Conservation (phyloP, 2,888 invertebrate genomes). For the Celastrina argiolus region DNA sequence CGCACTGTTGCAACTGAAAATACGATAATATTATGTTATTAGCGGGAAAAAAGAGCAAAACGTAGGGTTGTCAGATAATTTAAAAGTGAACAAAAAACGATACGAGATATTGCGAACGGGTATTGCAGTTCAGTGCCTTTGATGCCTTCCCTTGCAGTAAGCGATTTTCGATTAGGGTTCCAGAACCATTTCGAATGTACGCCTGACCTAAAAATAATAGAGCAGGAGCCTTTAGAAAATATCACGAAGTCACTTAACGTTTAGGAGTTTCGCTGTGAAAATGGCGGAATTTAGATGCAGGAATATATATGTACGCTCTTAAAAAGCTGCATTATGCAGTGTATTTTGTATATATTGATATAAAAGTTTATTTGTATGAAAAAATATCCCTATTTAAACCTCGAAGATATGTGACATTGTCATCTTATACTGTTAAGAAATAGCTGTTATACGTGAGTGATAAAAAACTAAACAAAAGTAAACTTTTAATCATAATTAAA, state of each 20-base stretch:
- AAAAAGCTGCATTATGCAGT: background rate
- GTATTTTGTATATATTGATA: background rate
- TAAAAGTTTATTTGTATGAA: background rate
- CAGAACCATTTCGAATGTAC: slow-evolving; percentile 16
- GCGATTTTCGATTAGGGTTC: slow-evolving; percentile 45
- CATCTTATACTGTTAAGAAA: too few relatives aligned
- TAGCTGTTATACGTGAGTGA: too few relatives aligned
- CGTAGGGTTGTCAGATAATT: slow-evolving; percentile 38
- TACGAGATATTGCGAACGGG: slow-evolving; percentile 25
- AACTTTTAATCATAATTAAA: slow-evolving; percentile 5
- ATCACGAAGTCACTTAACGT: slow-evolving; percentile 7
- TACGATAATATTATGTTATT: slow-evolving; percentile 33
- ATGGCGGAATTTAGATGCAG: background rate
- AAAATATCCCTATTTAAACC: too few relatives aligned
- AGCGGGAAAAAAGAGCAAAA: slow-evolving; percentile 36
- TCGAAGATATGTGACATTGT: too few relatives aligned
- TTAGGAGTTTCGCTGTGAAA: background rate
- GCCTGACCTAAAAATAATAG: slow-evolving; percentile 6
- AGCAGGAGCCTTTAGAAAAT: background rate
- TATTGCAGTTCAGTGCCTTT: slow-evolving; percentile 53
- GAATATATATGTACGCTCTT: background rate
- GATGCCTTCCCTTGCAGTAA: slow-evolving; percentile 54
- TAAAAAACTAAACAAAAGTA: background rate
- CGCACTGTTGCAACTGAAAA: slow-evolving; percentile 20
- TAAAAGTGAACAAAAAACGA: slow-evolving; percentile 32